A percentile compares a stretch with the other conserved stretches of the same genome.
These are phyloP conservation scores for Pollenia angustigena DNA, from an alignment of 2,888 invertebrate genomes.

Conservation along the genomic window DNA sequence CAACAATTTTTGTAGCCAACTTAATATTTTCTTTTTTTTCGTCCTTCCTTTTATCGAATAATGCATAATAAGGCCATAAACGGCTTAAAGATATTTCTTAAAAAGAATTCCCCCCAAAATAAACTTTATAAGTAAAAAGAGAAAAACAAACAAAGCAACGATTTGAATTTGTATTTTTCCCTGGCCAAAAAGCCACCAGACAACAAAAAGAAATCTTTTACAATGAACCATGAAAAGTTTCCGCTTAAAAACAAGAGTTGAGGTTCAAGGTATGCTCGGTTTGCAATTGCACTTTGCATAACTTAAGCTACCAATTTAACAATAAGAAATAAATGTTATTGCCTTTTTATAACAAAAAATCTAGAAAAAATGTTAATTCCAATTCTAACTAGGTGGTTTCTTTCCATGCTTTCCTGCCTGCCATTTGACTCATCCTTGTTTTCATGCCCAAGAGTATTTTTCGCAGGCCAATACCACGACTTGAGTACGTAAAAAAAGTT, in stretches of 20 bases:
- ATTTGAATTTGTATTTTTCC: background rate
- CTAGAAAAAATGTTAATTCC: slow-evolving; percentile 41
- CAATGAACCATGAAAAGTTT: slow-evolving; percentile 51
- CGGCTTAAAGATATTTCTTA: slow-evolving; percentile 2
- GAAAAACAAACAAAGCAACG: slow-evolving; percentile 18
- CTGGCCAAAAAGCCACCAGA: slow-evolving; percentile 5
- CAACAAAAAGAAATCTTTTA: slow-evolving; percentile 1
- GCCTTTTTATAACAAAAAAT: slow-evolving; percentile 59
- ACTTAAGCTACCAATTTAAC: slow-evolving; percentile 71
- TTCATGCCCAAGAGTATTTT: background rate
- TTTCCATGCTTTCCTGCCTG: slow-evolving; percentile 1
- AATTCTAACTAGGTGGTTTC: slow-evolving; percentile 63
- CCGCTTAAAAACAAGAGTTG: slow-evolving; percentile 4
- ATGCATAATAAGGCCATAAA: slow-evolving; percentile 66
- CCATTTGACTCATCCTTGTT: background rate
- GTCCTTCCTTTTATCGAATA: slow-evolving; percentile 4
- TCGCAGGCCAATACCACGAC: background rate
- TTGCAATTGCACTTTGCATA: slow-evolving; percentile 72
- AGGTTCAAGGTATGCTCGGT: slow-evolving; percentile 41
- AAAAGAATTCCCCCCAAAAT: background rate
- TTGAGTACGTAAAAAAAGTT: background rate
- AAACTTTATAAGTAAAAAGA: background rate
- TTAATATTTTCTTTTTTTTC: slow-evolving; percentile 22
- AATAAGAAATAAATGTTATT: slow-evolving; percentile 69
- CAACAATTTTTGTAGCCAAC: slow-evolving; percentile 6